Conservation (phyloP, 2,113 vertebrate species). For the Pygoscelis adeliae region DNA sequence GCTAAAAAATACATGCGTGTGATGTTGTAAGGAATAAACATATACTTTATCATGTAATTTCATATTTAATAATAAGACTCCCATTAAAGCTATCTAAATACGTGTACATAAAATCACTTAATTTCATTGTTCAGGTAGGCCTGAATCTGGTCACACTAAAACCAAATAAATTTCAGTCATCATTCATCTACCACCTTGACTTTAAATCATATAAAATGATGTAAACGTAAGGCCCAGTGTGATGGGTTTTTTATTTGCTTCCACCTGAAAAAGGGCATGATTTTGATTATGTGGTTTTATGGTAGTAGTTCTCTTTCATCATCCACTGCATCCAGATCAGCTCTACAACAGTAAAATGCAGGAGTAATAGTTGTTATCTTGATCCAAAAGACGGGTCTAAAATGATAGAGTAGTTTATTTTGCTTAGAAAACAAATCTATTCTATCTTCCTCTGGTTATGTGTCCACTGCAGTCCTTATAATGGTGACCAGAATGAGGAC, state of each 20-base stretch:
- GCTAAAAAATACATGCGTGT: background rate
- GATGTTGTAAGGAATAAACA: background rate
- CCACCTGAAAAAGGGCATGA: background rate
- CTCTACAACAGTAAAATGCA: background rate
- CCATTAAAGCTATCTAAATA: background rate
- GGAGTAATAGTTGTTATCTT: conserved; percentile 46
- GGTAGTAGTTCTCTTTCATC: conserved; percentile 40
- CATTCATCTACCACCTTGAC: background rate
- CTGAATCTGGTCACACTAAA: background rate
- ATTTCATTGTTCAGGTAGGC: background rate
- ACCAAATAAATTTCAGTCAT: background rate
- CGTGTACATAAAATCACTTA: background rate
- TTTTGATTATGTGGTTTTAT: conserved; percentile 37
- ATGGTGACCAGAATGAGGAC: background rate
- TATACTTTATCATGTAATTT: background rate
- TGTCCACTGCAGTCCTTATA: background rate
- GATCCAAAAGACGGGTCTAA: conserved; percentile 1
- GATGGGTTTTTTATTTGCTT: conserved; percentile 10
- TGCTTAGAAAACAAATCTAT: conserved; percentile 32
- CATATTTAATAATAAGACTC: background rate
- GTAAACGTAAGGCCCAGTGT: background rate
- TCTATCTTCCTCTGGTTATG: conserved; percentile 5
- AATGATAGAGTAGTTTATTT: conserved; percentile 45
- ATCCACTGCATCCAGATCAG: conserved; percentile 44
- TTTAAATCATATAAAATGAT: background rate